phyloP scores from a whole-genome alignment of 2,888 invertebrate species.

The Drosophila anomelani region DNA sequence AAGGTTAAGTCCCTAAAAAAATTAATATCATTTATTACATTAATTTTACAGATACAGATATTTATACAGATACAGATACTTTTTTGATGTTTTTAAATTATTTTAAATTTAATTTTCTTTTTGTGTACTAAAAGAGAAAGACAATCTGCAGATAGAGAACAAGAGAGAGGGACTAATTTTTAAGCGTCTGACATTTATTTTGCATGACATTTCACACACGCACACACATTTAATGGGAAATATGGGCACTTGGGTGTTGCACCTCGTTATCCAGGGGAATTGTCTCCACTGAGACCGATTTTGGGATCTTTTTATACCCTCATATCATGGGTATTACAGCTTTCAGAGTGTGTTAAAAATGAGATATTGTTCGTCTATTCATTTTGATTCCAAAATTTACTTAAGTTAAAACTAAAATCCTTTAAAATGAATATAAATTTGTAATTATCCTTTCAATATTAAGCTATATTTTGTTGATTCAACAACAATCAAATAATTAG shows the following conservation, averaged over 20 bases:
- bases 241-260: slow-evolving; percentile 45
- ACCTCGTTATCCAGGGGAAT: slow-evolving; percentile 66
- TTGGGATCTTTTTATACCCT: not conserved
- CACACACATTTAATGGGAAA: slow-evolving; percentile 6
- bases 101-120: not conserved
- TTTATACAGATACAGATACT: not conserved
- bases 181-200: slow-evolving; percentile 68
- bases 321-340: rapidly evolving
- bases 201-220: slow-evolving; percentile 69
- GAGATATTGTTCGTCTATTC: too few species aligned
- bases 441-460: too few species aligned
- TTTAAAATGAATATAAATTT: too few species aligned
- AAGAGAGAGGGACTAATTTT: slow-evolving; percentile 44
- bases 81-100: too few species aligned
- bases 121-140: slow-evolving; percentile 1
- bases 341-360: not conserved
- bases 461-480: too few species aligned
- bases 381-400: too few species aligned
- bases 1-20: too few species aligned
- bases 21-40: not conserved
- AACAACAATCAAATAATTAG: too few species aligned
- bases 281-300: slow-evolving; percentile 33
- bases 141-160: slow-evolving; percentile 22
- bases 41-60: too few species aligned
- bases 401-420: too few species aligned